phyloP scores from a whole-genome alignment of 1,140 invertebrate genomes.

The Globodera ellingtonae region DNA sequence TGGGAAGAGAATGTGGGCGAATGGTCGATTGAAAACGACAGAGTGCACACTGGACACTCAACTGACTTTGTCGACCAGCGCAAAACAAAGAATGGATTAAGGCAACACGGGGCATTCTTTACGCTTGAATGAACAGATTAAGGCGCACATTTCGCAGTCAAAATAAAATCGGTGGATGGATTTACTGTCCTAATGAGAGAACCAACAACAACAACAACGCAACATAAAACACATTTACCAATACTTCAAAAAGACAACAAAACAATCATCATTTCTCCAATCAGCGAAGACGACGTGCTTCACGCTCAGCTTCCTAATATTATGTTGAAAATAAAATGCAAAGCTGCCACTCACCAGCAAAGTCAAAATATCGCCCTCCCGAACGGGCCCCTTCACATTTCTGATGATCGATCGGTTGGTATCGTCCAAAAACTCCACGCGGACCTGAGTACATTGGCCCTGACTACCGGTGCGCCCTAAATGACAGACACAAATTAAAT shows the following conservation, averaged over 20 bases:
- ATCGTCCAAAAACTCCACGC: conserved; percentile 97
- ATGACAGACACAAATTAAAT: neutral
- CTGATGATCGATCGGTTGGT: conserved; percentile 96
- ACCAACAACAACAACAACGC: neutral
- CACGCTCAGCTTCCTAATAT: conserved; percentile 39
- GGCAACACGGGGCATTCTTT: neutral
- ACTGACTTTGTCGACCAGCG: too few relatives aligned
- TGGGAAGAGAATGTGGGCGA: conserved; percentile 46
- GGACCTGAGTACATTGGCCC: conserved; percentile 95
- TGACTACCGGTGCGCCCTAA: conserved; percentile 92
- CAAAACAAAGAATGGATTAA: neutral
- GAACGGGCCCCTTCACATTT: conserved; percentile 97
- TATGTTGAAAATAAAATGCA: neutral
- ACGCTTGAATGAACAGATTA: neutral
- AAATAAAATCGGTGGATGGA: neutral
- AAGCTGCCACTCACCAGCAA: conserved; percentile 66
- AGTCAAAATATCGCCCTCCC: conserved; percentile 97
- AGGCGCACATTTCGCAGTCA: neutral
- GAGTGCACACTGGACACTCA: neutral
- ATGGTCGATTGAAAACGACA: conserved; percentile 31
- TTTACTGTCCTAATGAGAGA: neutral
- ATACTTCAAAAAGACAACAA: neutral
- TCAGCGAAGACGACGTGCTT: conserved; percentile 41
- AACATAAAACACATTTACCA: neutral
- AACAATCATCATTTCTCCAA: neutral